phyloP scores from a whole-genome alignment of 2,113 vertebrate species.

The Fregata magnificens region DNA sequence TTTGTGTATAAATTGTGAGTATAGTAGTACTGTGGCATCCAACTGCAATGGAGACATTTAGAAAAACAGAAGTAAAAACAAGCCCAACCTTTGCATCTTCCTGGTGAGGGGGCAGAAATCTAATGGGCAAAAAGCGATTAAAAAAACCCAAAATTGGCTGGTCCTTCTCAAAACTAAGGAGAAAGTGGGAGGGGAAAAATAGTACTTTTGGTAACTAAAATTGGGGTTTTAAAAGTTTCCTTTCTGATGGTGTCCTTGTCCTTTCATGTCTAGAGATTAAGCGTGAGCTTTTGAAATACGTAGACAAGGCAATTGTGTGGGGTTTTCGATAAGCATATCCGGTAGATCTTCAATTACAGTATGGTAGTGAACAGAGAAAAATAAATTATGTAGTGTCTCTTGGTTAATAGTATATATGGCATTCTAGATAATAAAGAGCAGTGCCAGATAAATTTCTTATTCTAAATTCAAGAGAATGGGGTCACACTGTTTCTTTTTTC shows the following conservation, averaged over 20 bases:
- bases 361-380: neutral
- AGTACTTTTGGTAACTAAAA: neutral
- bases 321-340: neutral
- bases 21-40: neutral
- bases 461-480: neutral
- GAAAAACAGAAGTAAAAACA: neutral
- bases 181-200: neutral
- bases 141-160: neutral
- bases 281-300: neutral
- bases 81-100: neutral
- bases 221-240: neutral
- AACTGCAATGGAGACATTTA: neutral
- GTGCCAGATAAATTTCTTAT: neutral
- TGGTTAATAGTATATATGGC: neutral
- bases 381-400: neutral
- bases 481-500: neutral
- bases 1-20: neutral
- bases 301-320: neutral
- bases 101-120: neutral
- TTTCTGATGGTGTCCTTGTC: neutral
- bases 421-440: conserved; percentile 1
- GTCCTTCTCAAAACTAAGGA: neutral
- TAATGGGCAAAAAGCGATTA: neutral
- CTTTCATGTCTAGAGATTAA: neutral
- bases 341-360: conserved; percentile 29